Base-by-base conservation (phyloP, 2,797 vertebrate genomes). In the Bovichtus diacanthus region DNA sequence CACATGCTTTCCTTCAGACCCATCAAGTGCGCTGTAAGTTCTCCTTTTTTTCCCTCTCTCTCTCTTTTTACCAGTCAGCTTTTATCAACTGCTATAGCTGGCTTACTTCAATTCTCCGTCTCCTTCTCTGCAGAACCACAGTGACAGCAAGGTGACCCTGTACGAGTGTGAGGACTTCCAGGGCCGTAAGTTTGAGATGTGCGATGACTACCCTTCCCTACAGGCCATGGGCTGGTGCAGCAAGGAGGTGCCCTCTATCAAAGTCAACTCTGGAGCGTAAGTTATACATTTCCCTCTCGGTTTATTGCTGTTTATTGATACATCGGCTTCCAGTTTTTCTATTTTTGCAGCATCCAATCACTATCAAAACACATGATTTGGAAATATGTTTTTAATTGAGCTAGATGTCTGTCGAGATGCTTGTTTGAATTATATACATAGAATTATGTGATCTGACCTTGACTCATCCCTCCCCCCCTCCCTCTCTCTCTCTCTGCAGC, bases 221-320 rank as follows among this genome's bases (percentile, higher is more conserved):
- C 96, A 98, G 93, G 97, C 97, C 89, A 99, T 99, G 97, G 97
- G 97, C 76, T 99, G 98, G 98, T 95, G 96, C 92, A 97, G 94
- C 95, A 98, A 98, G 91, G 97, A 98, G 81, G 97, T 98, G 70
- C 96, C 96, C 51, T 99, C 97, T 53, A 95, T 99, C 92, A 99
- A 97, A 95, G 95, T 99, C 93, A 97, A 96, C 87, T 96, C 97
- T 0, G 97, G 98, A 95, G 96, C 96, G 97, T 99, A 94, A 97
- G 97, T 96, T 38, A 15, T 0, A 7, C 46, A 18, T 12, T 13
- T 9, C 49, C 9, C 18, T 23, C 43, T 19, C 10, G 11, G 4
- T 31, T 44, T 41, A 18, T 27, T 21, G 3, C 0, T 36, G 8
- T 38, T 9, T 23, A 1, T 23, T 18, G 16, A n/a, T n/a, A n/a